Conservation (phyloP, 2,888 invertebrate species). For the Mesorhabditis belari region DNA sequence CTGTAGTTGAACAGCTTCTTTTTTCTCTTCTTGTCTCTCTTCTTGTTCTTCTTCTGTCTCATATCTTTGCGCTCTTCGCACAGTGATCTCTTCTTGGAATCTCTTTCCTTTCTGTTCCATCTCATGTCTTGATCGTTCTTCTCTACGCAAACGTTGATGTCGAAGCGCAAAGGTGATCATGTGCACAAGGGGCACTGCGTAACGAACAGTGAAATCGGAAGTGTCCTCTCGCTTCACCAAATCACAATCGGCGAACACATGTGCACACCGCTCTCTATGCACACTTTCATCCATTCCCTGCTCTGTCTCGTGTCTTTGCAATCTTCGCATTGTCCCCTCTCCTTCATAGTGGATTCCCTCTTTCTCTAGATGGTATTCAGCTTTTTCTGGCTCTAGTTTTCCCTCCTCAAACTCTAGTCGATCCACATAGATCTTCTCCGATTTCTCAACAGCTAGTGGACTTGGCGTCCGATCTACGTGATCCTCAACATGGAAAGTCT, state of each 20-base stretch:
- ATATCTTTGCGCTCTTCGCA: constrained; percentile 13
- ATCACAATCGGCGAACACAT: constrained; percentile 49
- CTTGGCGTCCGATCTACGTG: constrained; percentile 31
- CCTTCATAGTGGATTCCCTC: constrained; percentile 43
- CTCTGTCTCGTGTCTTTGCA: constrained; percentile 32
- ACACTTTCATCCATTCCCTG: constrained; percentile 10
- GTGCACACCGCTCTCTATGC: constrained; percentile 21
- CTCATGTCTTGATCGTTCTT: constrained; percentile 14
- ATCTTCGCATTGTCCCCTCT: constrained; percentile 18
- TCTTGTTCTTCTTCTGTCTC: no score
- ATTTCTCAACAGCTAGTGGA: constrained; percentile 19
- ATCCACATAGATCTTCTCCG: constrained; percentile 45
- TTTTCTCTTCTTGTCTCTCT: no score
- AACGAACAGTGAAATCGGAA: constrained; percentile 39
- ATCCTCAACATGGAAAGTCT: constrained; percentile 27
- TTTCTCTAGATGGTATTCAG: constrained; percentile 37
- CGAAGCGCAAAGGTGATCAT: constrained; percentile 18
- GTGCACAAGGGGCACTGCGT: constrained; percentile 27
- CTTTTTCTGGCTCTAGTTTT: constrained; percentile 15
- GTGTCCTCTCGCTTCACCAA: constrained; percentile 44
- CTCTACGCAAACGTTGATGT: constrained; percentile 8
- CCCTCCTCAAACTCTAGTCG: constrained; percentile 35
- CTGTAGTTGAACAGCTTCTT: not conserved
- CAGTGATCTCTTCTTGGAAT: constrained; percentile 12
- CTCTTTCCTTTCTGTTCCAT: constrained; percentile 21